phyloP scores from a whole-genome alignment of 2,797 vertebrate species.

The Petrocephalus sullivani region DNA sequence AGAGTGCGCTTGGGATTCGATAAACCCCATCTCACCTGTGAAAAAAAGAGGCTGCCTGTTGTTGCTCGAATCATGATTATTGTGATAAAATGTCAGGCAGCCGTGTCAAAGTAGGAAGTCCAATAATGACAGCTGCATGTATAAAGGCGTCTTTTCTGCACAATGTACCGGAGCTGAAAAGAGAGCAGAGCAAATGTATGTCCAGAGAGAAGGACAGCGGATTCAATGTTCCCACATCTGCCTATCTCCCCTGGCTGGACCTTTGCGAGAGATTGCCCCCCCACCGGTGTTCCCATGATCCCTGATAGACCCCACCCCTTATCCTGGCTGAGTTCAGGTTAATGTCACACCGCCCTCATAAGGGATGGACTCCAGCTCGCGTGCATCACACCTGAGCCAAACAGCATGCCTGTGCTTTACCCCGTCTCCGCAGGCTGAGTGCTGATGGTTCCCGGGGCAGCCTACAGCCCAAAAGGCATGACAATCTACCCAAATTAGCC shows the following conservation, averaged over 20 bases:
- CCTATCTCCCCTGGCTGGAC: not conserved
- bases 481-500: not conserved
- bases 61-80: not conserved
- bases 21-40: not conserved
- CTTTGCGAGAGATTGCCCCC: not conserved
- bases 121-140: not conserved
- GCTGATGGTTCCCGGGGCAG: not conserved
- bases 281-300: not conserved
- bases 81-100: not conserved
- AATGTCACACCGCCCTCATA: not conserved
- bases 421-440: not conserved
- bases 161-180: not conserved
- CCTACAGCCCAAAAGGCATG: not conserved
- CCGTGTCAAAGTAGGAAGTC: not conserved
- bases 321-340: not conserved
- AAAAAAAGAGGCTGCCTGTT: slow-evolving; percentile 7
- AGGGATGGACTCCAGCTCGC: not conserved
- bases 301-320: not conserved
- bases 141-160: not conserved
- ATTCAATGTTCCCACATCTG: not conserved
- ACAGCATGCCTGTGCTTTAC: not conserved
- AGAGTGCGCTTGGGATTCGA: not conserved
- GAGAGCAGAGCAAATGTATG: not conserved
- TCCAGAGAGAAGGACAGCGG: not conserved
- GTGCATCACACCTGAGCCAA: not conserved